These are phyloP conservation scores for Ibidorhyncha struthersii DNA, from an alignment of 2,113 vertebrate species.

Conservation along the genomic window DNA sequence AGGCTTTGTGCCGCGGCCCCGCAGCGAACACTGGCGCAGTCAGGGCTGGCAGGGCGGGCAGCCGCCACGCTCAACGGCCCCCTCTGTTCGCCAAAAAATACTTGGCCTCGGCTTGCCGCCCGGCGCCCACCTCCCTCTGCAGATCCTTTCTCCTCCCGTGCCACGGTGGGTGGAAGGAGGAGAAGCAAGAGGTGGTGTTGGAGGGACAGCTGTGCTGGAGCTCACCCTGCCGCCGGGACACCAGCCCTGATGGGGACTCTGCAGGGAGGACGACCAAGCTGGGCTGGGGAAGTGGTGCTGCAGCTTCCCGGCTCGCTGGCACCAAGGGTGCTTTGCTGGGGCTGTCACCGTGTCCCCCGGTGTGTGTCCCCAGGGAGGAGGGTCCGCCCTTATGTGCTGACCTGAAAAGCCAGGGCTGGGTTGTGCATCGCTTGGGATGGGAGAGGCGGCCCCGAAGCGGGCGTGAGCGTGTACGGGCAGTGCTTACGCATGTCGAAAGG, in stretches of 20 bases:
- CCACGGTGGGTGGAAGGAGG: not conserved
- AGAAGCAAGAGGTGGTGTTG: not conserved
- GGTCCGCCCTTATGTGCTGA: not conserved
- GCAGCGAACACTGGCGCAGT: not conserved
- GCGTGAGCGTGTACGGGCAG: accelerated
- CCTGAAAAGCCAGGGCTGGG: not conserved
- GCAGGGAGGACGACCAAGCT: not conserved
- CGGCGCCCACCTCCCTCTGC: not conserved
- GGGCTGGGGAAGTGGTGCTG: not conserved
- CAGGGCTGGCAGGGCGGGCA: not conserved
- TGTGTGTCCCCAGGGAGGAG: not conserved
- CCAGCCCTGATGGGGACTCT: not conserved
- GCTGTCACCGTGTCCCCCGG: not conserved
- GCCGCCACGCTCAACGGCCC: accelerated
- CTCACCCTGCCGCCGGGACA: not conserved
- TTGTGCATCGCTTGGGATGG: not conserved
- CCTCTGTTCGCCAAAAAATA: not conserved
- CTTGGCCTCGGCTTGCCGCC: not conserved
- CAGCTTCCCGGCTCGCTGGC: not conserved
- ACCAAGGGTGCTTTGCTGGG: not conserved
- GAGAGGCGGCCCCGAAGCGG: not conserved
- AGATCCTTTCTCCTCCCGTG: not conserved
- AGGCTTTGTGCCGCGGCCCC: not conserved
- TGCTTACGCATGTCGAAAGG: not conserved
- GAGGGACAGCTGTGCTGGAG: not conserved